phyloP scores from a whole-genome alignment of 2,113 vertebrate species.

The Mus musculus region DNA sequence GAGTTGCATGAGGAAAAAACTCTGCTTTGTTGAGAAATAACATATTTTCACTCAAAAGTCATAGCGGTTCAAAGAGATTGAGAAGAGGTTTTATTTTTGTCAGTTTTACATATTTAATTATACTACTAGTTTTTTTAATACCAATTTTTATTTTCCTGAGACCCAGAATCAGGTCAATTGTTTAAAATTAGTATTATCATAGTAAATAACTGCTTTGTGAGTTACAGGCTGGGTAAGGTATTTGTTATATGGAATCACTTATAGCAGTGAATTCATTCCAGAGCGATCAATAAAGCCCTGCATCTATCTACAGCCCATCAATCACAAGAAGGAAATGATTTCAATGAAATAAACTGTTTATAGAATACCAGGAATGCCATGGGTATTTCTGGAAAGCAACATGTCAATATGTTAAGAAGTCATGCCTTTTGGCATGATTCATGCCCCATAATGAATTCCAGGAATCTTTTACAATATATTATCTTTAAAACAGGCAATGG shows the following conservation, averaged over 20 bases:
- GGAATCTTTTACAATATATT: slow-evolving; percentile 36
- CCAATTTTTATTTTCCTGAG: slow-evolving; percentile 37
- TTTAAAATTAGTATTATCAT: slow-evolving; percentile 55
- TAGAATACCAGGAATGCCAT: slow-evolving; percentile 64
- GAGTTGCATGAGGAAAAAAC: slow-evolving; percentile 21
- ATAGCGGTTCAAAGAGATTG: slow-evolving; percentile 8
- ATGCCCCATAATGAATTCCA: slow-evolving; percentile 56
- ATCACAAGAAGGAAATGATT: slow-evolving; percentile 72
- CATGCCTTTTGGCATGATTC: slow-evolving; percentile 56
- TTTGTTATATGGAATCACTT: slow-evolving; percentile 52
- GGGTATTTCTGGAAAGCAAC: slow-evolving; percentile 75
- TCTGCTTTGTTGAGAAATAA: slow-evolving; percentile 50
- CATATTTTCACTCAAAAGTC: slow-evolving; percentile 29
- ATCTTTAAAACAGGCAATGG: slow-evolving; percentile 28
- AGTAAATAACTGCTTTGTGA: slow-evolving; percentile 45
- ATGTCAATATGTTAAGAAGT: slow-evolving; percentile 64
- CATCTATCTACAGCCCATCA: slow-evolving; percentile 58
- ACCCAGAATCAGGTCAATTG: slow-evolving; percentile 1
- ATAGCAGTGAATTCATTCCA: slow-evolving; percentile 72
- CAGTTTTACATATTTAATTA: slow-evolving; percentile 21
- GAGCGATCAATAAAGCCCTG: slow-evolving; percentile 59
- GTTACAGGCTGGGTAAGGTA: slow-evolving; percentile 50
- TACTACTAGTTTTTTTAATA: neutral
- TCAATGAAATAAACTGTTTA: slow-evolving; percentile 69
- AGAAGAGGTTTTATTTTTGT: slow-evolving; percentile 24